Base-by-base conservation (phyloP, 2,113 vertebrate species). In the Istiophorus platypterus region DNA sequence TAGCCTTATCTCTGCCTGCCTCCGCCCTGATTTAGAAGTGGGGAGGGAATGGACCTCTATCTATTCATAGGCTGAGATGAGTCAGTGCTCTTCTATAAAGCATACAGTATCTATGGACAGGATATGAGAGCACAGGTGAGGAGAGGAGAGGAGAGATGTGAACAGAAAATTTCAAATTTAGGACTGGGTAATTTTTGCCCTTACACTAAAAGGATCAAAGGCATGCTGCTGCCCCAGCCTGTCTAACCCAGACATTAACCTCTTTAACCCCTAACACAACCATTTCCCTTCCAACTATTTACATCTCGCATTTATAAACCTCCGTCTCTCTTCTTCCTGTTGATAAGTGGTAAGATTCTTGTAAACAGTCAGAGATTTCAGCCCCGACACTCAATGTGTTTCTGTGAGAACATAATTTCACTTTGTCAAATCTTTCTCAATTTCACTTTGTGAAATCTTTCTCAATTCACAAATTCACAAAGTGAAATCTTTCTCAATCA, bases 61-160 rank as follows among this genome's bases (percentile, higher is more conserved):
- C 80, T 91, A 80, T 88, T 90, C 85, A 89, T 78, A 72, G 80
- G 76, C 84, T 67, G 85, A 54, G 81, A 83, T 88, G 76, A 88
- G 79, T 92, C 85, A 59, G 78, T 81, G 42, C 31, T 76, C 84
- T 72, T 73, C 69, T 20, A 39, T 49, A 65, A 58, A 72, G 67
- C 24, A 18, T 31, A 5, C 42, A 9, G 34, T 27, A 29, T 52
- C 6, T 18, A 45, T 26, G 18, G 61, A 64, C 62, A 54, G 39
- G 39, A 18, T 66, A 39, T 45, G 22, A 62, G 72, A 63, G 34
- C n/a, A n/a, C n/a, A 37, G 18, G 42, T 17, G 39, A 10, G 47
- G 37, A 15, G 76, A 31, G 57, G 24, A 62, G 72, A 63, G 34
- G 42, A 22, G 41, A 8, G 41, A 42, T 42, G 41, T 14, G 41